These are phyloP conservation scores for Myiagra hebetior DNA, from an alignment of 2,113 vertebrate genomes.

Conservation along the genomic window DNA sequence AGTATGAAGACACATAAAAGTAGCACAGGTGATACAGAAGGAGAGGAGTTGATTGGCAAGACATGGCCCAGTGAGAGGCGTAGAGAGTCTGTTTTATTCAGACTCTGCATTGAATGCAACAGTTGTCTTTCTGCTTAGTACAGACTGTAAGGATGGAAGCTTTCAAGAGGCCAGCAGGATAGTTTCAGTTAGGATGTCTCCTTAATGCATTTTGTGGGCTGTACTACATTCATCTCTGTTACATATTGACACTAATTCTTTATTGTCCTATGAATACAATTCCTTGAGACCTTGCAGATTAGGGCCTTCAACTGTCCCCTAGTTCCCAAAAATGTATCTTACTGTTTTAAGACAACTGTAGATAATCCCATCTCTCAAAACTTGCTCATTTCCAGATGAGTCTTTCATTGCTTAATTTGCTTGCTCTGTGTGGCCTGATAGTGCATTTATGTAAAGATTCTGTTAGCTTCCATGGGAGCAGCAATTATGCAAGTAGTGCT, in stretches of 20 bases:
- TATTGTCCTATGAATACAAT: not conserved
- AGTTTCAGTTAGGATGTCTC: not conserved
- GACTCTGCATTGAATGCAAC: not conserved
- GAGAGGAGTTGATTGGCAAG: slow-evolving; percentile 11
- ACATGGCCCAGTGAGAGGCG: not conserved
- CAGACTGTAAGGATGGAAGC: not conserved
- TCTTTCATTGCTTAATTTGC: not conserved
- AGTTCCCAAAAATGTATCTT: not conserved
- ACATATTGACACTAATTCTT: not conserved
- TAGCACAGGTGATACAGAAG: not conserved
- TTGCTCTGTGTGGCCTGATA: not conserved
- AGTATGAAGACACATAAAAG: slow-evolving; percentile 25
- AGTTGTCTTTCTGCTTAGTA: not conserved
- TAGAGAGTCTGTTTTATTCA: not conserved
- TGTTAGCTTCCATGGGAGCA: not conserved
- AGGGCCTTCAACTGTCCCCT: not conserved
- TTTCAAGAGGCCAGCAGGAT: not conserved
- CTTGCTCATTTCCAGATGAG: not conserved
- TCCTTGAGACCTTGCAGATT: not conserved
- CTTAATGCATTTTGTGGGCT: not conserved
- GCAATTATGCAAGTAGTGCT: not conserved
- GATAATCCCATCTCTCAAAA: not conserved
- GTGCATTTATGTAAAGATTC: not conserved
- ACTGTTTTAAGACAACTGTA: not conserved
- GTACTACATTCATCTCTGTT: not conserved